A percentile compares a stretch with the other conserved stretches of the same genome.
phyloP scores from a whole-genome alignment of 2,113 vertebrate species.

The Tupaia tana region DNA sequence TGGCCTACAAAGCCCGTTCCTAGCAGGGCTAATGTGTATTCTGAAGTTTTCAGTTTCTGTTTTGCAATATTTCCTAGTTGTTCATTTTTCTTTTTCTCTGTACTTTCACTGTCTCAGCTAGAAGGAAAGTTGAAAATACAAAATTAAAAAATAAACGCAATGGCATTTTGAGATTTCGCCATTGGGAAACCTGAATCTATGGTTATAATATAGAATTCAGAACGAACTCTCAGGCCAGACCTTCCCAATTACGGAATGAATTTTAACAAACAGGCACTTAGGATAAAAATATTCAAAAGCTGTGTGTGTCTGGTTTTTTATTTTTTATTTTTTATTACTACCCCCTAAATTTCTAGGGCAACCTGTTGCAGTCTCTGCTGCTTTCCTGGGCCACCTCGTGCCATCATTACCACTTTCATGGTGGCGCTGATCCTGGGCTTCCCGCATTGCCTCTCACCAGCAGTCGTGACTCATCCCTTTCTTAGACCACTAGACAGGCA shows the following conservation, averaged over 20 bases:
- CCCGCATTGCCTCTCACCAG: neutral
- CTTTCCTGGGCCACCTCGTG: neutral
- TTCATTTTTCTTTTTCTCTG: neutral
- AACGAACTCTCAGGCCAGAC: neutral
- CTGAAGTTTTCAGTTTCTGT: neutral
- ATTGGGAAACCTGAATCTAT: neutral
- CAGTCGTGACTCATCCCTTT: neutral
- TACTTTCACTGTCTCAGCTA: neutral
- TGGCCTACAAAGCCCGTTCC: no score
- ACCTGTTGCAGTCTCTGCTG: neutral
- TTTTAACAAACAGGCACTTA: neutral
- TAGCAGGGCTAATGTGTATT: no score
- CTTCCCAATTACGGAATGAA: neutral
- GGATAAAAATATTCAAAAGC: neutral
- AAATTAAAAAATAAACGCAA: neutral
- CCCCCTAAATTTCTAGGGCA: neutral
- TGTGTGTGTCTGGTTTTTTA: neutral
- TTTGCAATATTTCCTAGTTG: neutral
- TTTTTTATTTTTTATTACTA: neutral
- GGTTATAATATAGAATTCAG: neutral
- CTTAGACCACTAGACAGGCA: neutral
- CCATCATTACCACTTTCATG: neutral
- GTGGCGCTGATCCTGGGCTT: neutral
- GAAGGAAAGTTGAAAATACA: neutral
- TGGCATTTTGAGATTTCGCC: neutral